Evolutionary conservation across 2,888 invertebrate genomes (phyloP).

Genomic region (Argyra leucocephala): DNA sequence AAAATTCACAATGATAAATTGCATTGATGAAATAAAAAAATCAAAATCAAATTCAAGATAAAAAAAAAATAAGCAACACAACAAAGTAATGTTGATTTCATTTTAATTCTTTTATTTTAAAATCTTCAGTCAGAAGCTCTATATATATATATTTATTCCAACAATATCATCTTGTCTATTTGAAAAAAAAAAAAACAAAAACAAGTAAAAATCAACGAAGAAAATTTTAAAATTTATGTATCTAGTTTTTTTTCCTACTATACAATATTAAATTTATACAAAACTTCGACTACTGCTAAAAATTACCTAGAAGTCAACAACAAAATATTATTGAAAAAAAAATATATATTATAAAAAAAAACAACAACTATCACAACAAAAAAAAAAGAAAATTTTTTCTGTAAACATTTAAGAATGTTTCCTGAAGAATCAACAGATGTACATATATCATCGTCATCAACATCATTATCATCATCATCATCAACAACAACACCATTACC

Average conservation of each 20-base stretch:
- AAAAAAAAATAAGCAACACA: neutral
- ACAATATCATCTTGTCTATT: too few relatives aligned
- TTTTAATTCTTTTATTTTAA: neutral
- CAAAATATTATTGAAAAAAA: neutral
- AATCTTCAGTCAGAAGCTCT: too few relatives aligned
- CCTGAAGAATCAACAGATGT: conserved; percentile 6
- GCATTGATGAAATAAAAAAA: neutral
- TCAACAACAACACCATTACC: neutral
- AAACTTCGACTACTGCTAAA: neutral
- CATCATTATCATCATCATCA: neutral
- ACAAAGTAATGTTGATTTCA: neutral
- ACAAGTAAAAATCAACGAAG: neutral
- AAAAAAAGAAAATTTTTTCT: too few relatives aligned
- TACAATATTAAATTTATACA: too few relatives aligned
- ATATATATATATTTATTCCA: too few relatives aligned
- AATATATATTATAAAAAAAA: neutral
- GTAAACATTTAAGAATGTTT: neutral
- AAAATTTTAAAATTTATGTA: neutral
- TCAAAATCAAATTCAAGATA: neutral
- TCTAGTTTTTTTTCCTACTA: too few relatives aligned
- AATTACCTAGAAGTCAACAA: neutral
- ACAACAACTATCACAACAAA: neutral
- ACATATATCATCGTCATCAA: neutral
- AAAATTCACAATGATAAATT: too few relatives aligned
- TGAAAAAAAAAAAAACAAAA: neutral